Evolutionary conservation across 2,113 vertebrate species (phyloP).

Genomic region (Muscicapa adusta): DNA sequence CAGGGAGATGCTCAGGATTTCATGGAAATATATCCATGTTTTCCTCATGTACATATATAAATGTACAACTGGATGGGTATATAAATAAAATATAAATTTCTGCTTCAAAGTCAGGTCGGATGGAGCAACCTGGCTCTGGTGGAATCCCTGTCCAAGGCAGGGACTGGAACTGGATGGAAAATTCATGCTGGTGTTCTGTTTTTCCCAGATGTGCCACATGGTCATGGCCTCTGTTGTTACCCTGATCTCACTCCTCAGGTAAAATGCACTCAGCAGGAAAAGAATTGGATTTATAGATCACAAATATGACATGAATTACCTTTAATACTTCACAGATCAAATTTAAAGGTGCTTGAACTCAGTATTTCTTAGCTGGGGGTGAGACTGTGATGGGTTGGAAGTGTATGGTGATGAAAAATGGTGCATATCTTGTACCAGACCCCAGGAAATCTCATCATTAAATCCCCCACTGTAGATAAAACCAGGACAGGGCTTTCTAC

Average conservation of each 20-base stretch:
- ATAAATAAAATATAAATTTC: neutral
- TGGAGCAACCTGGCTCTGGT: neutral
- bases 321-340: neutral
- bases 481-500: neutral
- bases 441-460: neutral
- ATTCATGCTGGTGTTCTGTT: neutral
- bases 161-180: neutral
- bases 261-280: neutral
- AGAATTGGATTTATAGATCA: neutral
- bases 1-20: neutral
- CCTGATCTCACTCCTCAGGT: neutral
- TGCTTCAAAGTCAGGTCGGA: neutral
- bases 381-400: neutral
- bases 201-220: neutral
- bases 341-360: neutral
- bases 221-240: neutral
- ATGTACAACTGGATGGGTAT: too few species aligned
- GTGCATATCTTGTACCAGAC: neutral
- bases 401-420: neutral
- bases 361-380: neutral
- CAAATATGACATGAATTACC: neutral
- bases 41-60: neutral
- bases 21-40: too few species aligned
- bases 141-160: neutral
- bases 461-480: rapidly evolving